Percentiles rank a stretch among this genome's conserved stretches.
Conservation (phyloP, 2,888 invertebrate species). For the Amphipyra tragopoginis region DNA sequence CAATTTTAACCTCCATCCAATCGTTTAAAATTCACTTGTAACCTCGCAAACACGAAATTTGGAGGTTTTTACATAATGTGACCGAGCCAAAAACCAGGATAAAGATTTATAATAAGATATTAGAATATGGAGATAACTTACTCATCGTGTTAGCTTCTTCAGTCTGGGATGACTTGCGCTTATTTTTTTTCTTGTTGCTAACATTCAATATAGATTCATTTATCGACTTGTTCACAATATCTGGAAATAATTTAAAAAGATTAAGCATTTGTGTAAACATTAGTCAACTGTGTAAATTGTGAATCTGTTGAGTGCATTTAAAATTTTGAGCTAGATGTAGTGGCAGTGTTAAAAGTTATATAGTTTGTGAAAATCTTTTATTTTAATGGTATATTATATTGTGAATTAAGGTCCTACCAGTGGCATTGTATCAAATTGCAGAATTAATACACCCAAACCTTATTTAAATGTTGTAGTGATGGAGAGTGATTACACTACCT, state of each 20-base stretch:
- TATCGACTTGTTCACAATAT: conserved; percentile 16
- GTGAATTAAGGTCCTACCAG: no score
- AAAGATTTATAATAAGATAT: no score
- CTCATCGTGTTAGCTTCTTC: conserved; percentile 40
- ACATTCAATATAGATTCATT: conserved; percentile 48
- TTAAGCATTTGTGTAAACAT: conserved; percentile 27
- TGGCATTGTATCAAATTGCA: no score
- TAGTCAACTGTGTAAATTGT: background rate
- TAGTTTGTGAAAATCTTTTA: no score
- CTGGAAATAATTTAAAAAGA: conserved; percentile 29
- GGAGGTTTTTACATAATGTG: no score
- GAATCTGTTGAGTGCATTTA: conserved; percentile 7
- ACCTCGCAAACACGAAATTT: no score
- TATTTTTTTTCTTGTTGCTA: conserved; percentile 59
- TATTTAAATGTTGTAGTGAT: no score
- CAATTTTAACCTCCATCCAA: no score
- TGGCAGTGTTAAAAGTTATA: background rate
- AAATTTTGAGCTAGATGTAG: background rate
- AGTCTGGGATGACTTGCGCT: conserved; percentile 44
- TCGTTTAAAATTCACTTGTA: no score
- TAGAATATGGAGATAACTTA: conserved; percentile 36
- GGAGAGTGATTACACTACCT: no score
- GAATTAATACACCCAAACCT: no score
- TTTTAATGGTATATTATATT: no score
- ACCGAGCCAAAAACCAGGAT: background rate